Base-by-base conservation (phyloP, 2,113 vertebrate genomes). In the Myiozetetes cayanensis region DNA sequence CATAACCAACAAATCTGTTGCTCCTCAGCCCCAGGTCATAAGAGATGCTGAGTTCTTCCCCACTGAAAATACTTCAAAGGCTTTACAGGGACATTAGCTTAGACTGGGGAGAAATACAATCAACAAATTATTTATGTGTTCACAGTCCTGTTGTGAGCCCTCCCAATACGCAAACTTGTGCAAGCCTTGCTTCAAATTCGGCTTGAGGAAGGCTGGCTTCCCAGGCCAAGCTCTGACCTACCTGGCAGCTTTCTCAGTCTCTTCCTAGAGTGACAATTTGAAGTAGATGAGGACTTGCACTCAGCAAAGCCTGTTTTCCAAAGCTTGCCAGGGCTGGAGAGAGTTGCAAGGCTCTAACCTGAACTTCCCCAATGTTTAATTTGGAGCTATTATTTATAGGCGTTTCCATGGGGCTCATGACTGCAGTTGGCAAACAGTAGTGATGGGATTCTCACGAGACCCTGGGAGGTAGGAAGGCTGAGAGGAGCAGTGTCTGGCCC, bases 311-410 rank as follows among this genome's bases (percentile, higher is more conserved):
- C 50, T 15, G 1, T 43, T 46, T 88, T 85, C 61, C 74, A 75
- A 59, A 5, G 68, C 81, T 83, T 89, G 82, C 70, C 50, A 75
- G 85, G 73, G 65, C 72, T 27, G 8, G 43, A 59, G 44, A 78
- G 33, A 72, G 65, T 63, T 1, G 8, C 53, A 37, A 59, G 68
- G 59, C 67, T 90, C 77, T 67, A 73, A 92, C 72, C 62, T 75
- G 71, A 93, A 84, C 90, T 86, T 88, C 67, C 43, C 68, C 73
- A n/a, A 50, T 14, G 41, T 88, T 96, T 96, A 81, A 93, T 95
- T 93, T 94, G 83, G 85, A 95, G 87, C 65, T 86, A 83, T 90
- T 96, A 87, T 97, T 94, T 95, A 94, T 30, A 96, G 79, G 68
- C 44, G 59, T 89, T 96, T 96, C 93, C 94, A 93, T 33, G 46